phyloP scores from a whole-genome alignment of 2,797 vertebrate genomes.

The Sebastes variabilis region DNA sequence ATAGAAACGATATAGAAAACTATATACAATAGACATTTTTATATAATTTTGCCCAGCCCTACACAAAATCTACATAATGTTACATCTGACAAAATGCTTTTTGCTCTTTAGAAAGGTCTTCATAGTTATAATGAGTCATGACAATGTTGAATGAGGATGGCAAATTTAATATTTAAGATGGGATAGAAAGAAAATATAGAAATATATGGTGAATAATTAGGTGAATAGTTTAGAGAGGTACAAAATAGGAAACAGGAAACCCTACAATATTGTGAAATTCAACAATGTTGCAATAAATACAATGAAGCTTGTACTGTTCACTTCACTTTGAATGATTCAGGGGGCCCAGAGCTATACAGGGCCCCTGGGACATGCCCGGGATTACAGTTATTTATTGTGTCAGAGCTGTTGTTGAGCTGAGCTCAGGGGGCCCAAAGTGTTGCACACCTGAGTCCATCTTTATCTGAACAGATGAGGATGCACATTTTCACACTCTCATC shows the following conservation, averaged over 20 bases:
- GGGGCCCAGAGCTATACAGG: neutral
- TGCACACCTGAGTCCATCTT: neutral
- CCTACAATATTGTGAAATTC: neutral
- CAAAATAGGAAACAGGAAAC: neutral
- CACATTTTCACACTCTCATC: neutral
- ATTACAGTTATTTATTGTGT: slow-evolving; percentile 2
- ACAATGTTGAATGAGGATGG: neutral
- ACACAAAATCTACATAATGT: neutral
- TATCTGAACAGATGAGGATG: neutral
- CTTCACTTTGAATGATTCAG: neutral
- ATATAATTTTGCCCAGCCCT: too few species aligned
- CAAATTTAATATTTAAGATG: neutral
- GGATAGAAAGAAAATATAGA: neutral
- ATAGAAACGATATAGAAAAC: too few species aligned
- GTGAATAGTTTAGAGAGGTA: neutral
- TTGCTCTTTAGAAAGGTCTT: neutral
- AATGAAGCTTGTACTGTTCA: neutral
- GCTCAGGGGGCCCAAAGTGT: neutral
- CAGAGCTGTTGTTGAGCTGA: slow-evolving; percentile 8
- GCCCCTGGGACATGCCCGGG: neutral
- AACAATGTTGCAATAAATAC: neutral
- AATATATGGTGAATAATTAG: neutral
- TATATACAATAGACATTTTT: too few species aligned
- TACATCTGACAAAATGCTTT: neutral
- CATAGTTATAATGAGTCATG: neutral